Percentiles rank a stretch among this genome's conserved stretches.
Evolutionary conservation across 2,113 vertebrate genomes (phyloP).

Genomic region (Caretta caretta): DNA sequence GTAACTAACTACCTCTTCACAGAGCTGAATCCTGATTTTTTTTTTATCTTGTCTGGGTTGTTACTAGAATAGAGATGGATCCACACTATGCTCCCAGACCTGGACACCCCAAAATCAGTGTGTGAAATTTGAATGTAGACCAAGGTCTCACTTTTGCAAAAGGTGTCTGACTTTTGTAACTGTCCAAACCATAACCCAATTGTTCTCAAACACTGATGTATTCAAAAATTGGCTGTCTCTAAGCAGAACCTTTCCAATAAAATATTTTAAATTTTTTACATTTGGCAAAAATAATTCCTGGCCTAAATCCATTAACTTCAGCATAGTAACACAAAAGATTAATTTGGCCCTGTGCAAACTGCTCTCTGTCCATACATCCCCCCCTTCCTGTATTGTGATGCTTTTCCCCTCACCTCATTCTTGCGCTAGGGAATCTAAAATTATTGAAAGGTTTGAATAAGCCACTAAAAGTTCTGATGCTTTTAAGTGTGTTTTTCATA

Average conservation of each 20-base stretch:
- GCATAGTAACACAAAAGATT: neutral
- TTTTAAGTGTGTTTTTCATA: neutral
- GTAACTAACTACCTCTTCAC: neutral
- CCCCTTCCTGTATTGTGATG: accelerated
- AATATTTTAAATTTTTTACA: neutral
- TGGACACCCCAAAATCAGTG: neutral
- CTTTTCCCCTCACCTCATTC: neutral
- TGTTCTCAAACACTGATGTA: neutral
- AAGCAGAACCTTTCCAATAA: neutral
- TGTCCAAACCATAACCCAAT: neutral
- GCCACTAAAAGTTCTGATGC: neutral
- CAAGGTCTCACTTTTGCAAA: neutral
- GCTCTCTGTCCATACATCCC: neutral
- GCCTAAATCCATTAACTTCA: accelerated
- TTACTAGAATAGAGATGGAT: neutral
- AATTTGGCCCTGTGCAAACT: neutral
- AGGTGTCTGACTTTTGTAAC: neutral
- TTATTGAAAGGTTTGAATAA: neutral
- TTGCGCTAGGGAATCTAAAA: neutral
- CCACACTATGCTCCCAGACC: neutral
- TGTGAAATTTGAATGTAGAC: neutral
- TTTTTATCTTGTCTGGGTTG: neutral
- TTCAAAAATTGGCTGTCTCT: neutral
- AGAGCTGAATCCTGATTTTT: neutral
- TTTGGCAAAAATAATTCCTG: neutral